phyloP scores from a whole-genome alignment of 1,140 invertebrate genomes.

The Venustaconcha ellipsiformis region DNA sequence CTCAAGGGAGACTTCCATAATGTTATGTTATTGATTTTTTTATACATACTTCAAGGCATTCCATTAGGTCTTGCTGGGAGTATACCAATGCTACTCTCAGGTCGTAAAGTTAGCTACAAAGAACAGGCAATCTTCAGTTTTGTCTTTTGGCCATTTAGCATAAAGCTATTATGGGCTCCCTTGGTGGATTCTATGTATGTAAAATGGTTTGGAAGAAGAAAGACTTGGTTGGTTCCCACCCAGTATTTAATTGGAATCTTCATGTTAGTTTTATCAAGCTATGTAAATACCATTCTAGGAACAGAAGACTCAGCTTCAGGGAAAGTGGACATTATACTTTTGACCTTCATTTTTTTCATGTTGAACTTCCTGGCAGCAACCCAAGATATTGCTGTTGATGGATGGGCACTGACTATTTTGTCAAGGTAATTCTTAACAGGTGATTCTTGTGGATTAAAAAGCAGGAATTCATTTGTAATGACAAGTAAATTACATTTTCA shows the following conservation, averaged over 20 bases:
- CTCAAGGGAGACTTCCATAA: constrained; percentile 59
- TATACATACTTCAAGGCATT: constrained; percentile 94
- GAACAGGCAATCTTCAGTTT: constrained; percentile 97
- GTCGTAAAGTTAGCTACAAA: constrained; percentile 75
- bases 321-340: constrained; percentile 82
- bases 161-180: constrained; percentile 98
- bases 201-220: constrained; percentile 87
- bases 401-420: constrained; percentile 99
- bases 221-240: constrained; percentile 96
- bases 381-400: constrained; percentile 99
- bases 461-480: neutral
- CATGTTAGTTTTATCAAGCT: constrained; percentile 60
- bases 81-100: constrained; percentile 95
- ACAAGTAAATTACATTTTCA: neutral
- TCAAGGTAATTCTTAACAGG: constrained; percentile 76
- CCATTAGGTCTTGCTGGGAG: constrained; percentile 93
- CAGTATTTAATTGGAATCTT: constrained; percentile 79
- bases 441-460: neutral
- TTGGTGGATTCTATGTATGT: constrained; percentile 94
- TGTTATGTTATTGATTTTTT: constrained; percentile 87
- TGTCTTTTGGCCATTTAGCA: constrained; percentile 94
- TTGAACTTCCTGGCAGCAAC: constrained; percentile 98
- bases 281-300: constrained; percentile 49
- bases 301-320: constrained; percentile 34
- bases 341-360: constrained; percentile 90